A percentile compares a stretch with the other conserved stretches of the same genome.
phyloP scores from a whole-genome alignment of 92 coral and sea anemone species.

The Galaxea fascicularis region DNA sequence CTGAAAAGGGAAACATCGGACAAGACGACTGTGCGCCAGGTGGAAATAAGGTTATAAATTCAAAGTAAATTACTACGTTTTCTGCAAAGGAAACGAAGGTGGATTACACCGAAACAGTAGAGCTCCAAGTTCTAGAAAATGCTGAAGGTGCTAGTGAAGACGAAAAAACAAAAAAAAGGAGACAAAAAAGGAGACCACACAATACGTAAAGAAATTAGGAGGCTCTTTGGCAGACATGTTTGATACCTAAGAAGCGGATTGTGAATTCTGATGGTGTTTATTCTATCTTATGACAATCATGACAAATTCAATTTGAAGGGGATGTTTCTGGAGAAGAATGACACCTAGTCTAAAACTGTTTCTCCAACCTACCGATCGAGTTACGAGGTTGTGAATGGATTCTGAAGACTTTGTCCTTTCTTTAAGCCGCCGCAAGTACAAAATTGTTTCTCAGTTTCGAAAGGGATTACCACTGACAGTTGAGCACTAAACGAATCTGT shows the following conservation, averaged over 20 bases:
- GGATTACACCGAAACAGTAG: neutral
- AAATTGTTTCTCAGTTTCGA: no score
- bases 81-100: neutral
- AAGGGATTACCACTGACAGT: no score
- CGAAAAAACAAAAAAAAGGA: neutral
- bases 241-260: neutral
- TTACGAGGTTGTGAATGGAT: no score
- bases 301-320: neutral
- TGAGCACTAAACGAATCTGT: no score
- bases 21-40: neutral
- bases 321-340: no score
- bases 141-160: neutral
- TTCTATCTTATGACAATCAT: neutral
- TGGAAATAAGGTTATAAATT: neutral
- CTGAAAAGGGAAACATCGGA: neutral
- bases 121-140: conserved; percentile 3
- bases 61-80: neutral
- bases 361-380: no score
- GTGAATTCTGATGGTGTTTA: neutral
- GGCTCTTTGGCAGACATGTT: conserved; percentile 43
- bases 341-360: no score
- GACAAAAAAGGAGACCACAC: neutral
- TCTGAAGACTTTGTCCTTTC: no score
- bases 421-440: no score
- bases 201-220: neutral